Base-by-base conservation (phyloP, 2,113 vertebrate genomes). In the Tretioscincus oriximinensis region DNA sequence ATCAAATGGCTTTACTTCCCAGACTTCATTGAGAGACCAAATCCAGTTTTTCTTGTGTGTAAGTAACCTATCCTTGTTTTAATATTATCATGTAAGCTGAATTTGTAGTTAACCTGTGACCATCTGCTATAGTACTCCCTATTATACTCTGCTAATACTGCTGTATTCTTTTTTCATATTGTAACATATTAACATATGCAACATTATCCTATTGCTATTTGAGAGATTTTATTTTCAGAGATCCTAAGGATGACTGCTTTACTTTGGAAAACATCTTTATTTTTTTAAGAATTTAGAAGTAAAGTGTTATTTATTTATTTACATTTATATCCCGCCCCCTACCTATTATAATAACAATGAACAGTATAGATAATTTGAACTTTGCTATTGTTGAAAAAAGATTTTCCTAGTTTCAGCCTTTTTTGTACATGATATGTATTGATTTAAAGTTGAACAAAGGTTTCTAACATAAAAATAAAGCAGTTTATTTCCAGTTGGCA, bases 1-100 rank as follows among this genome's bases (percentile, higher is more conserved):
- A 96, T 99, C 90, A 99, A 98, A 91, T 99, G 98, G 98, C 94
- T 99, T 67, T 99, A 98, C 84, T 94, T 99, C 83, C 98, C 98
- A 45, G 98, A 99, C 83, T 99, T 99, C 94, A 95, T 91, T 83
- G 96, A 95, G 81, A 93, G 82, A 41, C 98, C 98, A 75, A 97
- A 96, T 86, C 92, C 98, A 0, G 88, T 95, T 67, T 99, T 99
- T 84, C 98, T 99, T 69, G 93, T 98, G 87, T 99, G 98, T 99
- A 95, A 98, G 96, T 95, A 58, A 58, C 54, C 54, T 16, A 14
- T 58, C 16, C 4, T 58, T 58, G 12, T 16, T 58, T 51, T 18
- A 18, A 14, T 58, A 16, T 18, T 58, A 18, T 58, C 12, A 58
- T 18, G 54, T 58, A 58, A 14, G 2, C 4, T 58, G 14, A 3